A percentile compares a stretch with the other conserved stretches of the same genome.
Conservation (phyloP, 2,113 vertebrate species). For the Colaptes auratus region DNA sequence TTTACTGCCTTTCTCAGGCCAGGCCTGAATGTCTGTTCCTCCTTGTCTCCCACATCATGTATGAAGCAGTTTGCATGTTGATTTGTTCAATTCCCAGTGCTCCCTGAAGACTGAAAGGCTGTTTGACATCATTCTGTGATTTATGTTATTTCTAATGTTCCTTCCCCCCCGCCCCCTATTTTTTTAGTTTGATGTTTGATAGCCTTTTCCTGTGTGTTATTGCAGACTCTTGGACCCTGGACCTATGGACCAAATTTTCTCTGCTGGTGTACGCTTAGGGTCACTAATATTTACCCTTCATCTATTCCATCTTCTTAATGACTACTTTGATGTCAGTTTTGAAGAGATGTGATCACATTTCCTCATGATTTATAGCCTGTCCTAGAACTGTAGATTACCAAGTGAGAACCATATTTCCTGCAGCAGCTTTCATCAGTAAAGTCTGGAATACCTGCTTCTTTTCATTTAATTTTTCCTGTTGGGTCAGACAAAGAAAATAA, state of each 20-base stretch:
- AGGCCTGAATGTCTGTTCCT: background rate
- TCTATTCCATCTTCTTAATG: conserved; percentile 7
- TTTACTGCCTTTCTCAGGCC: background rate
- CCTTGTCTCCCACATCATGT: background rate
- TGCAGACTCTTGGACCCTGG: background rate
- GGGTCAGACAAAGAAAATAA: background rate
- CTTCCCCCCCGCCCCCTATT: background rate
- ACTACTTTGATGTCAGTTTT: conserved; percentile 14
- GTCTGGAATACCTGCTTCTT: background rate
- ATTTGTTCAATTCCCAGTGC: background rate
- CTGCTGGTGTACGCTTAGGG: background rate
- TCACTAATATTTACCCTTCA: conserved; percentile 17
- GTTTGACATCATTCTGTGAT: background rate
- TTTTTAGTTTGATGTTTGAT: background rate
- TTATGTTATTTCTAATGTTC: conserved; percentile 24
- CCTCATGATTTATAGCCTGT: background rate
- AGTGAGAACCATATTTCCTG: background rate
- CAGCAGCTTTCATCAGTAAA: background rate
- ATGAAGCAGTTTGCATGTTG: background rate
- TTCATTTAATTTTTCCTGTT: background rate
- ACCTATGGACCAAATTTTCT: background rate
- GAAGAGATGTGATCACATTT: conserved; percentile 22
- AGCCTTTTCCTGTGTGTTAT: background rate
- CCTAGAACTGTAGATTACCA: background rate
- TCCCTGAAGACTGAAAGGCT: background rate